Evolutionary conservation across 1,140 invertebrate species (phyloP).

Genomic region (Drosophila miranda): DNA sequence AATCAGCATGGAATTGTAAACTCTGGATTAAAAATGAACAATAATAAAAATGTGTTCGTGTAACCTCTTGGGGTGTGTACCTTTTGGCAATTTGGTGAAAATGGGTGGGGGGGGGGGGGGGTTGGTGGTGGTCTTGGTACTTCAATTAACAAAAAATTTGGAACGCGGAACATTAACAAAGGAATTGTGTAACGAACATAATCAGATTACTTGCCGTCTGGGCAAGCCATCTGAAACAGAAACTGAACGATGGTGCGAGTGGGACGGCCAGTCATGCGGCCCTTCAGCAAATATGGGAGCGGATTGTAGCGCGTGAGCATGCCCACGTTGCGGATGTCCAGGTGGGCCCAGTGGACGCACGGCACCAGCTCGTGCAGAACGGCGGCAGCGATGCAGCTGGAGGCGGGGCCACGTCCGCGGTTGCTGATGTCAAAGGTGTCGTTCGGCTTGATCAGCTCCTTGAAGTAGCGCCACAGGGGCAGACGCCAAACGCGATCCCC

Average conservation of each 20-base stretch:
- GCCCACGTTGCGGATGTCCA: slow-evolving; percentile 88
- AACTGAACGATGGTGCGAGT: too few species aligned
- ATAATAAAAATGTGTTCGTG: too few species aligned
- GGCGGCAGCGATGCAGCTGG: slow-evolving; percentile 87
- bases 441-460: slow-evolving; percentile 85
- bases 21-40: too few species aligned
- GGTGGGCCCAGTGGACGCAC: slow-evolving; percentile 86
- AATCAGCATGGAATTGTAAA: too few species aligned
- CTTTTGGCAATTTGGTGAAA: too few species aligned
- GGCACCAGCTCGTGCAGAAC: slow-evolving; percentile 88
- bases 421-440: slow-evolving; percentile 85
- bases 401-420: slow-evolving; percentile 83
- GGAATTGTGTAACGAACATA: too few species aligned
- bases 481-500: slow-evolving; percentile 96
- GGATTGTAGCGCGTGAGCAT: slow-evolving; percentile 83
- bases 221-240: slow-evolving; percentile 84
- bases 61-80: too few species aligned
- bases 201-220: slow-evolving; percentile 60
- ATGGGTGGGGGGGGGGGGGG: too few species aligned
- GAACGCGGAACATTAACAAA: too few species aligned
- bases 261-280: slow-evolving; percentile 84
- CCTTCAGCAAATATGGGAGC: slow-evolving; percentile 84
- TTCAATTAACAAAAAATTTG: too few species aligned
- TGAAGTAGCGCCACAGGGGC: slow-evolving; percentile 92
- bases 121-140: too few species aligned